These are phyloP conservation scores for Neodiprion fabricii DNA, from an alignment of 1,140 invertebrate species.

Conservation along the genomic window DNA sequence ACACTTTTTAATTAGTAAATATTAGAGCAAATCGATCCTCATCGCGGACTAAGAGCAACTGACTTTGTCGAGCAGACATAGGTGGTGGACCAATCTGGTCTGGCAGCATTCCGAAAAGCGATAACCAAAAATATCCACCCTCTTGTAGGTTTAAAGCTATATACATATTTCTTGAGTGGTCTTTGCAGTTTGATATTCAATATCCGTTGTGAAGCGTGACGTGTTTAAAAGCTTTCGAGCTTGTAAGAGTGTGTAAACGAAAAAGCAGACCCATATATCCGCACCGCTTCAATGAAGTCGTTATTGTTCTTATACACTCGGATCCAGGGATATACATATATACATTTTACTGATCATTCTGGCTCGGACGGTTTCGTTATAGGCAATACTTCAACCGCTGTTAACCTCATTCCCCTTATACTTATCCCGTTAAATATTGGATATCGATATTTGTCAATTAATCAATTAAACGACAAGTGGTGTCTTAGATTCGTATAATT, in stretches of 20 bases:
- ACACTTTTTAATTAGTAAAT: background rate
- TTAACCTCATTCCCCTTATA: no score
- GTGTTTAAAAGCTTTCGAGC: background rate
- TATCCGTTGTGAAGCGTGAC: constrained; percentile 3
- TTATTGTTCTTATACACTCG: background rate
- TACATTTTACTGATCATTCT: no score
- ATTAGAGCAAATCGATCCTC: background rate
- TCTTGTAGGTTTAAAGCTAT: constrained; percentile 22
- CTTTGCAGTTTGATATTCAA: background rate
- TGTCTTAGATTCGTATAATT: no score
- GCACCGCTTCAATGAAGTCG: background rate
- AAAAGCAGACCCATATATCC: background rate
- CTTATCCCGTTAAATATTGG: no score
- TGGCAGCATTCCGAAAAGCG: constrained; percentile 24
- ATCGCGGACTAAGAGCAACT: constrained; percentile 24
- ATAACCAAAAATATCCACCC: constrained; percentile 37
- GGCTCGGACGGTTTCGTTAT: no score
- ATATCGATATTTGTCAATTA: no score
- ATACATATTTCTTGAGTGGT: constrained; percentile 11
- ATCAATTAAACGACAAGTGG: no score
- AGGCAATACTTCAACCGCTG: no score
- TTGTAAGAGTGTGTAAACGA: background rate
- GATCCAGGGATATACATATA: no score
- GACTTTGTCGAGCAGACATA: constrained; percentile 21
- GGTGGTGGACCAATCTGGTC: background rate